These are phyloP conservation scores for Sitophilus oryzae DNA, from an alignment of 1,140 invertebrate species.

Conservation along the genomic window DNA sequence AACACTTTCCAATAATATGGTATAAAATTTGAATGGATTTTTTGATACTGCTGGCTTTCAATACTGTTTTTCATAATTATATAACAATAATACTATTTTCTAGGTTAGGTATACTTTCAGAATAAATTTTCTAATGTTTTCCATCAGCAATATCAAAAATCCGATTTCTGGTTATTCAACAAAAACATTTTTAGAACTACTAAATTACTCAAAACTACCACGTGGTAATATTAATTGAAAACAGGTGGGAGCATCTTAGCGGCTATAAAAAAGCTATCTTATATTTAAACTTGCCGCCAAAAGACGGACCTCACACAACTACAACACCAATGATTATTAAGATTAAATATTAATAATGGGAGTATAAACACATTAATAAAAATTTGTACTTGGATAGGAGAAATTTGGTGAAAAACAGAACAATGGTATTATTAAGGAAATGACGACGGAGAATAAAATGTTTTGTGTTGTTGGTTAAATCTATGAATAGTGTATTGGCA, in stretches of 20 bases:
- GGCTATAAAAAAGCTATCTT: slow-evolving; percentile 25
- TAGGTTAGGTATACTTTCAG: neutral
- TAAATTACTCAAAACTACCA: slow-evolving; percentile 8
- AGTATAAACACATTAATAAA: slow-evolving; percentile 29
- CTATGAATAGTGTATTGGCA: no score
- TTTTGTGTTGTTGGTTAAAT: slow-evolving; percentile 13
- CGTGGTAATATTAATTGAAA: slow-evolving; percentile 38
- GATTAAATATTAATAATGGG: slow-evolving; percentile 18
- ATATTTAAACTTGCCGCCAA: slow-evolving; percentile 26
- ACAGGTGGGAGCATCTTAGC: slow-evolving; percentile 41
- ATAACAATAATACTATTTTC: neutral
- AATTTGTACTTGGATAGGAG: slow-evolving; percentile 42
- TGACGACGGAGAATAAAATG: slow-evolving; percentile 1
- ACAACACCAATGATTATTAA: slow-evolving; percentile 35
- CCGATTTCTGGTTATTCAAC: no score
- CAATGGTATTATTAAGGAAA: slow-evolving; percentile 9
- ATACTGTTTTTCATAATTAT: neutral
- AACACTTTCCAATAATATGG: slow-evolving; percentile 43
- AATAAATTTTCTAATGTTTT: no score
- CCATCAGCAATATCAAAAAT: no score
- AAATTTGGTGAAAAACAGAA: slow-evolving; percentile 29
- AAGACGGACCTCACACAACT: slow-evolving; percentile 32
- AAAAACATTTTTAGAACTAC: no score
- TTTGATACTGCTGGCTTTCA: neutral
- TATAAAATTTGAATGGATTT: slow-evolving; percentile 4